A percentile compares a stretch with the other conserved stretches of the same genome.
These are phyloP conservation scores for Imbricaverruca yamaguchii DNA, from an alignment of 2,888 invertebrate species.

Conservation along the genomic window DNA sequence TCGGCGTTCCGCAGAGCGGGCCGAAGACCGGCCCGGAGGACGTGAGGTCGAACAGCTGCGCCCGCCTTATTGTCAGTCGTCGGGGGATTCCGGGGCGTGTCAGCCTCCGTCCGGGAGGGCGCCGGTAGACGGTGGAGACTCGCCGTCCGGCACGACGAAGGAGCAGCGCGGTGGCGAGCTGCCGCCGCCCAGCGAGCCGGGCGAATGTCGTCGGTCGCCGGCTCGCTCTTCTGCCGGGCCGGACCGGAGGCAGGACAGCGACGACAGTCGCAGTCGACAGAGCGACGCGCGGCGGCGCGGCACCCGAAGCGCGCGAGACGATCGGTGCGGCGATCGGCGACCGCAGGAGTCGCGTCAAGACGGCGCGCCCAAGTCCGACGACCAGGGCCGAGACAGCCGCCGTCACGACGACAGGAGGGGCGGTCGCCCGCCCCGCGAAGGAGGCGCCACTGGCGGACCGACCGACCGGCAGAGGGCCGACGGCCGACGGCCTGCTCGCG, in stretches of 20 bases:
- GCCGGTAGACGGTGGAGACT: too few relatives aligned
- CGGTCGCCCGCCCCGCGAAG: background rate
- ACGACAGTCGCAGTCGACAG: background rate
- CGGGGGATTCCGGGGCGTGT: too few relatives aligned
- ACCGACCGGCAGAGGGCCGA: background rate
- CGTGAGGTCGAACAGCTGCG: too few relatives aligned
- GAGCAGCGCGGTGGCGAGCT: too few relatives aligned
- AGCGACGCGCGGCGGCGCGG: background rate
- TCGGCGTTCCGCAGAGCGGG: too few relatives aligned
- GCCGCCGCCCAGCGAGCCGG: too few relatives aligned
- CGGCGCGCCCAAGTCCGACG: background rate
- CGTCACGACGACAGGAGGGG: background rate
- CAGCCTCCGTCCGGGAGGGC: too few relatives aligned
- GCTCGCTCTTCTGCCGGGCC: background rate
- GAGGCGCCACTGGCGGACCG: background rate
- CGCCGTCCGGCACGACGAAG: too few relatives aligned
- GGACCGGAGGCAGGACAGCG: background rate
- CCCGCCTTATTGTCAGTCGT: too few relatives aligned
- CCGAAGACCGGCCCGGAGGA: too few relatives aligned
- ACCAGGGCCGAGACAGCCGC: background rate
- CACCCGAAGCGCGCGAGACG: background rate
- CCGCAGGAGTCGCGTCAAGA: background rate
- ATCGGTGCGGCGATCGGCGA: background rate
- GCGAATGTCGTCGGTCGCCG: too few relatives aligned
- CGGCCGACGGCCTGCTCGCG: background rate